Conservation (phyloP, 2,797 vertebrate species). For the Tragopan temminckii region DNA sequence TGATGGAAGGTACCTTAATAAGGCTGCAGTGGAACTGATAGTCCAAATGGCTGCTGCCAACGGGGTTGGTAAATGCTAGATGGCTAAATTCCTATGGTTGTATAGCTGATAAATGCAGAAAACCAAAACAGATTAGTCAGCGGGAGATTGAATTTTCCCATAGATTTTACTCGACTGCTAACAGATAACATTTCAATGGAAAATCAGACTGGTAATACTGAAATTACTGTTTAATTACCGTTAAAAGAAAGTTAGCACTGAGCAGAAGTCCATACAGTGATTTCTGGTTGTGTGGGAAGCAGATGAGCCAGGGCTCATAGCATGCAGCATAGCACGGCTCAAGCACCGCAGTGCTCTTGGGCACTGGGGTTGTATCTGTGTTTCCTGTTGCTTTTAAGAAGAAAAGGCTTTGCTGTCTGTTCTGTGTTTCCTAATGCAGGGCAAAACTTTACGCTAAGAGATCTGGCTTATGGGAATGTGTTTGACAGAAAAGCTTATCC, state of each 20-base stretch:
- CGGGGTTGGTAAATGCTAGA: conserved; percentile 90
- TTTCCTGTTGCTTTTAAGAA: neutral
- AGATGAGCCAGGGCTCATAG: neutral
- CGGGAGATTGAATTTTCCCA: neutral
- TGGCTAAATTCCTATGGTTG: conserved; percentile 38
- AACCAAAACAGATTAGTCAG: neutral
- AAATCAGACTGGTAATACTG: neutral
- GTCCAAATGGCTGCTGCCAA: conserved; percentile 98
- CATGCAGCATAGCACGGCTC: neutral
- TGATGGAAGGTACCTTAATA: conserved; percentile 95
- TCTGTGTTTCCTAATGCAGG: neutral
- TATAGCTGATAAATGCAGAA: conserved; percentile 35
- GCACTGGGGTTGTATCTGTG: neutral
- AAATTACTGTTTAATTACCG: neutral
- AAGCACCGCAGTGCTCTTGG: neutral
- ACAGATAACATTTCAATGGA: neutral
- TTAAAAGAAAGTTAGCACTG: neutral
- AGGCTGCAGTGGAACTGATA: conserved; percentile 89
- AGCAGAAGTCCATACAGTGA: neutral
- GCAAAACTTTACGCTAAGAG: neutral
- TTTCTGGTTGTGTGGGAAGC: neutral
- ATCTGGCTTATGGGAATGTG: neutral
- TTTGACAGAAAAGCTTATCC: neutral
- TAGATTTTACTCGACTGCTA: neutral
- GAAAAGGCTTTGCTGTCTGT: neutral